Percentiles rank a stretch among this genome's conserved stretches.
These are phyloP conservation scores for Rhadinocentrus ornatus DNA, from an alignment of 2,797 vertebrate genomes.

Conservation along the genomic window DNA sequence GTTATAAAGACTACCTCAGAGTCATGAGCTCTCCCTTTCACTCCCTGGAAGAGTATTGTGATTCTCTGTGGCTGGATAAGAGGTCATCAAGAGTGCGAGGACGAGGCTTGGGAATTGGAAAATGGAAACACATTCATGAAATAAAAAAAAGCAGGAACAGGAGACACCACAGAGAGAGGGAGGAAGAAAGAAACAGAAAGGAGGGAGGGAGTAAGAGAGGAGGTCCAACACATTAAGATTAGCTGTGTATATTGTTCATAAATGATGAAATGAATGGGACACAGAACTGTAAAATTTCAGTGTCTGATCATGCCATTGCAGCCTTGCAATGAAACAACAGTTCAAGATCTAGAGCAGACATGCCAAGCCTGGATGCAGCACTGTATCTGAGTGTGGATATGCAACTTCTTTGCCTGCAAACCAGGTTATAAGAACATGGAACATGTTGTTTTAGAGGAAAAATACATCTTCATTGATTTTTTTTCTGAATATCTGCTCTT, in stretches of 20 bases:
- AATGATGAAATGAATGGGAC: slow-evolving; percentile 8
- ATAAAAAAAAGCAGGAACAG: slow-evolving; percentile 94
- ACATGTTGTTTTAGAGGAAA: not conserved
- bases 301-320: slow-evolving; percentile 14
- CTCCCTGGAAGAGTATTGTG: slow-evolving; percentile 95
- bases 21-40: slow-evolving; percentile 88
- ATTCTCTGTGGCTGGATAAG: slow-evolving; percentile 95
- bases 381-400: not conserved
- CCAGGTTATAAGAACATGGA: not conserved
- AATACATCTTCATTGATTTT: not conserved
- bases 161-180: slow-evolving; percentile 79
- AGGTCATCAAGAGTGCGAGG: slow-evolving; percentile 72
- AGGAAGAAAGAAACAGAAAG: slow-evolving; percentile 10
- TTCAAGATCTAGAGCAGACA: not conserved
- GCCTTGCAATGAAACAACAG: slow-evolving; percentile 4
- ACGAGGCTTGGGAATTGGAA: slow-evolving; percentile 84
- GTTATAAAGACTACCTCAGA: slow-evolving; percentile 96
- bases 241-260: slow-evolving; percentile 6
- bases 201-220: slow-evolving; percentile 25
- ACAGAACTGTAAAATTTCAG: slow-evolving; percentile 29
- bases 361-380: slow-evolving; percentile 1
- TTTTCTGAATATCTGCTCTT: not conserved
- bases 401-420: not conserved
- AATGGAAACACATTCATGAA: slow-evolving; percentile 98
- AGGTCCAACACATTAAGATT: slow-evolving; percentile 5